phyloP scores from a whole-genome alignment of 2,797 vertebrate genomes.

The Kryptopterus vitreolus region DNA sequence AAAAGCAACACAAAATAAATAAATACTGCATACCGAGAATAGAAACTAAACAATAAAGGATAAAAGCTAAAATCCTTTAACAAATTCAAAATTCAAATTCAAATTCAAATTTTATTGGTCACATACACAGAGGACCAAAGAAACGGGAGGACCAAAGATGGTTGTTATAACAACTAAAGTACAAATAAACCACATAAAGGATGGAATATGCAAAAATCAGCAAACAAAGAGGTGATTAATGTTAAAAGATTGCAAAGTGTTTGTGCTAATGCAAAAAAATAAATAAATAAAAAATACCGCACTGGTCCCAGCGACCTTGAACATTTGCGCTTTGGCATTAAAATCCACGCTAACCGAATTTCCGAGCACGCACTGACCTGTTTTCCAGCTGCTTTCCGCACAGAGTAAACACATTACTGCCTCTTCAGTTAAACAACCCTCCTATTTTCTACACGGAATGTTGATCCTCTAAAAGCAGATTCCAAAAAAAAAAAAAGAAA shows the following conservation, averaged over 20 bases:
- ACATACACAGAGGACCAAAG: too few species aligned
- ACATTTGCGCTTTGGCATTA: neutral
- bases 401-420: slow-evolving; percentile 23
- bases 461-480: neutral
- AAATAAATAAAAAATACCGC: too few species aligned
- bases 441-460: neutral
- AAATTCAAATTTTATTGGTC: too few species aligned
- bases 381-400: slow-evolving; percentile 16
- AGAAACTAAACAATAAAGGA: slow-evolving; percentile 32
- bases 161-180: slow-evolving; percentile 32
- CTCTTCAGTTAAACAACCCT: neutral
- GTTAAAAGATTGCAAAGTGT: slow-evolving; percentile 1
- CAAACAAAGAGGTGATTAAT: slow-evolving; percentile 22
- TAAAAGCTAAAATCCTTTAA: slow-evolving; percentile 11
- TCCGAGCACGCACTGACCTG: neutral
- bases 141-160: neutral
- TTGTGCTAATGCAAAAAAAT: slow-evolving; percentile 6
- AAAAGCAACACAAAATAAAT: slow-evolving; percentile 10
- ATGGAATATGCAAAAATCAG: slow-evolving; percentile 14
- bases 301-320: neutral
- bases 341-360: slow-evolving; percentile 16
- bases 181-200: slow-evolving; percentile 34
- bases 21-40: slow-evolving; percentile 22
- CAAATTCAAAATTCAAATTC: too few species aligned
- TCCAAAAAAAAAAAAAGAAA: slow-evolving; percentile 15